Evolutionary conservation across 1,140 invertebrate genomes (phyloP).

Genomic region (Bombus breviceps): DNA sequence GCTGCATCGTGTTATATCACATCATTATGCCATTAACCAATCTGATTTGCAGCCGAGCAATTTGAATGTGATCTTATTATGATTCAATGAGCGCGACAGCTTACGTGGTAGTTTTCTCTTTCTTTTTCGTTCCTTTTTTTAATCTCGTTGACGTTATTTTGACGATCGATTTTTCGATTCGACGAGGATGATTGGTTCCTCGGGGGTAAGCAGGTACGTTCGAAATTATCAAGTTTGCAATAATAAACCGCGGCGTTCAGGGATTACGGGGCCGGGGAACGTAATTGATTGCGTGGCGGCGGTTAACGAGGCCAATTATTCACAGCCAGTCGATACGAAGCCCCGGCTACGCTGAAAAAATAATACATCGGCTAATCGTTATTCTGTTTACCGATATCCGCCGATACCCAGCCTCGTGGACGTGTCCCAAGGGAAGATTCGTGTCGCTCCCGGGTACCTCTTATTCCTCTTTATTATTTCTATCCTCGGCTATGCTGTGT

Average conservation of each 20-base stretch:
- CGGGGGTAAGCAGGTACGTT: background rate
- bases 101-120: background rate
- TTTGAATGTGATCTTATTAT: background rate
- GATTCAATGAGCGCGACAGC: background rate
- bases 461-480: background rate
- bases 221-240: conserved; percentile 20
- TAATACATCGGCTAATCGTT: background rate
- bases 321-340: conserved; percentile 15
- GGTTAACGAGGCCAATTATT: conserved; percentile 54
- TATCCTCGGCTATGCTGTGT: background rate
- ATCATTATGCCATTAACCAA: background rate
- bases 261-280: background rate
- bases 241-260: conserved; percentile 41
- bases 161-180: background rate
- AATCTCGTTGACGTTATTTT: background rate
- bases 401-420: background rate
- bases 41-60: background rate
- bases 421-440: background rate
- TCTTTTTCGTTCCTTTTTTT: background rate
- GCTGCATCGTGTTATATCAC: background rate
- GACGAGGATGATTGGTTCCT: background rate
- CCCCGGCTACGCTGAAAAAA: background rate
- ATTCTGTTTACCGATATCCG: conserved; percentile 27
- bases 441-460: background rate
- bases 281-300: conserved; percentile 45